These are phyloP conservation scores for Sphaerolaimus hirsutus DNA, from an alignment of 2,888 invertebrate genomes.

Conservation along the genomic window DNA sequence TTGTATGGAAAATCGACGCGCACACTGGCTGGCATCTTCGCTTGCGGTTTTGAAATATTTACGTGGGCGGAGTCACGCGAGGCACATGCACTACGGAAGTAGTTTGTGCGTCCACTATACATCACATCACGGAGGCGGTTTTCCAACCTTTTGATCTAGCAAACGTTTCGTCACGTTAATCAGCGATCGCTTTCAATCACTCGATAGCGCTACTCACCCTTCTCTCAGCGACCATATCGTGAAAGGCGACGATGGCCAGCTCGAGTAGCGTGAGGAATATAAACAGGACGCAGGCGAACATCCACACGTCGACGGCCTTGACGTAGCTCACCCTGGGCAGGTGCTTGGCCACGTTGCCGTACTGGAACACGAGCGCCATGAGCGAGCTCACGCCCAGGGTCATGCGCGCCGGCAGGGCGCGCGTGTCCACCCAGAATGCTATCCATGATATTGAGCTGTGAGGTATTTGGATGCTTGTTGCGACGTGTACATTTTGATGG, in stretches of 20 bases:
- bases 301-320: conserved; percentile 2
- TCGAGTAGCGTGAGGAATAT: neutral
- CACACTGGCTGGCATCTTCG: too few species aligned
- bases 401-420: neutral
- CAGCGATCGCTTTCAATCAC: too few species aligned
- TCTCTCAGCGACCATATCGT: conserved; percentile 1
- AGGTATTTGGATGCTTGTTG: neutral
- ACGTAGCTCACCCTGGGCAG: neutral
- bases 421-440: conserved; percentile 2
- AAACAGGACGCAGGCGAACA: neutral
- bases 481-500: too few species aligned
- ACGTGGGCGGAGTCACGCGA: too few species aligned
- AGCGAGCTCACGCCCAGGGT: neutral
- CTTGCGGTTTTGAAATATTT: too few species aligned
- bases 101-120: too few species aligned
- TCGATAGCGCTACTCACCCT: too few species aligned
- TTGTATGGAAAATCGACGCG: too few species aligned
- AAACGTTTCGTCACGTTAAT: too few species aligned
- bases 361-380: conserved; percentile 1
- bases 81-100: too few species aligned
- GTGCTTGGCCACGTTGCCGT: conserved; percentile 1
- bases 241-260: neutral
- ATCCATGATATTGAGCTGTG: conserved; percentile 2
- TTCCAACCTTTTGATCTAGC: too few species aligned
- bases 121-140: too few species aligned